Evolutionary conservation across 2,113 vertebrate genomes (phyloP).

Genomic region (Fregetta grallaria): DNA sequence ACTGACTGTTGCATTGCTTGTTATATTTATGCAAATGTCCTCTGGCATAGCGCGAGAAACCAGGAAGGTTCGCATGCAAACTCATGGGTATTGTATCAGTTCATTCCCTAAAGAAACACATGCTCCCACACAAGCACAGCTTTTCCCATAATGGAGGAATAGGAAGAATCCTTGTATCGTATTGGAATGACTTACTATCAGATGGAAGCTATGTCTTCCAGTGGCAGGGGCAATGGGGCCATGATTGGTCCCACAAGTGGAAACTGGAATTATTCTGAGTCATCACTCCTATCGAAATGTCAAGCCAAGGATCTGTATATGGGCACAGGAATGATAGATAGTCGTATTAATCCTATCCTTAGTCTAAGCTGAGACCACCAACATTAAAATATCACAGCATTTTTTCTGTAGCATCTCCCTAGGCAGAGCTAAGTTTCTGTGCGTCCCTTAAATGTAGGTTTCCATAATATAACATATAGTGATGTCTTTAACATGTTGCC

Average conservation of each 20-base stretch:
- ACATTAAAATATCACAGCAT: neutral
- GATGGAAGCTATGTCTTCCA: neutral
- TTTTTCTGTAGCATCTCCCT: neutral
- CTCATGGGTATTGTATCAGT: neutral
- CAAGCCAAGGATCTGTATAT: neutral
- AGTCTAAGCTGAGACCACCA: neutral
- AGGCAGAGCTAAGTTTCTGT: neutral
- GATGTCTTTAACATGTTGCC: constrained; percentile 3
- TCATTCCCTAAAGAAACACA: neutral
- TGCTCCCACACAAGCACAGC: neutral
- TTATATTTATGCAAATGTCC: constrained; percentile 2
- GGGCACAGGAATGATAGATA: neutral
- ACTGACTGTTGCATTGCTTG: neutral
- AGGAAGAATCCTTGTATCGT: neutral
- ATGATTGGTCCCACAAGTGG: neutral
- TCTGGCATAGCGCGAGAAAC: fast-evolving
- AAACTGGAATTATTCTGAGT: neutral
- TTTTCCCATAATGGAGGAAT: neutral
- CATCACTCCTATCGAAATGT: neutral
- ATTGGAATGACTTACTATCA: neutral
- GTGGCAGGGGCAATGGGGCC: neutral
- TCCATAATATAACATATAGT: neutral
- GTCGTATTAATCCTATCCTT: neutral
- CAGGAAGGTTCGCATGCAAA: neutral
- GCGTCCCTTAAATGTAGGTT: neutral